Conservation (phyloP, 2,888 invertebrate species). For the Dolomedes plantarius region DNA sequence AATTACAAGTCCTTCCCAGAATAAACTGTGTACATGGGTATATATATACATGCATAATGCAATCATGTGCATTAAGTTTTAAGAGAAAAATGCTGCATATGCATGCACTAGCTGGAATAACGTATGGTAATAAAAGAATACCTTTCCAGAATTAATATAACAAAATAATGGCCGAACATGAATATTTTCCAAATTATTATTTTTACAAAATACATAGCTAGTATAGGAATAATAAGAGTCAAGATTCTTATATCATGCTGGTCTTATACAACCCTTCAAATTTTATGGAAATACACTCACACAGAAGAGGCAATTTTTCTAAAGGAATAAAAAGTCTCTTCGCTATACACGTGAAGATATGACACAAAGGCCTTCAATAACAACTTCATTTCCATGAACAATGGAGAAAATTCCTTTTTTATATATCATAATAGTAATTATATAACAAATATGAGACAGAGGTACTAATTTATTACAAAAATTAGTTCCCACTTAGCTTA, state of each 20-base stretch:
- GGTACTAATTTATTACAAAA: slow-evolving; percentile 36
- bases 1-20: too few relatives aligned
- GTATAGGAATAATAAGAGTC: slow-evolving; percentile 14
- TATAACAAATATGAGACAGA: slow-evolving; percentile 46
- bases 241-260: slow-evolving; percentile 2
- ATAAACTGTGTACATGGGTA: too few relatives aligned
- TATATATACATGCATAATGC: too few relatives aligned
- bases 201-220: not conserved
- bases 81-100: too few relatives aligned
- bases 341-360: slow-evolving; percentile 34
- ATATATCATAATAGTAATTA: slow-evolving; percentile 37
- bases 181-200: not conserved
- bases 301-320: slow-evolving; percentile 27
- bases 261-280: slow-evolving; percentile 1
- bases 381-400: slow-evolving; percentile 31
- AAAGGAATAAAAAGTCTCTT: slow-evolving; percentile 1
- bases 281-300: slow-evolving; percentile 6
- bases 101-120: too few relatives aligned
- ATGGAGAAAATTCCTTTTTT: slow-evolving; percentile 20
- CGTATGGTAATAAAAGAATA: too few relatives aligned
- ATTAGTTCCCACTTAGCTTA: slow-evolving; percentile 9
- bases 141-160: slow-evolving; percentile 17
- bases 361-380: slow-evolving; percentile 41
- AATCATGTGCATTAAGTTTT: too few relatives aligned
- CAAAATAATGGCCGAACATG: not conserved